Base-by-base conservation (phyloP, 1,140 invertebrate species). In the Chrysomallon squamiferum region DNA sequence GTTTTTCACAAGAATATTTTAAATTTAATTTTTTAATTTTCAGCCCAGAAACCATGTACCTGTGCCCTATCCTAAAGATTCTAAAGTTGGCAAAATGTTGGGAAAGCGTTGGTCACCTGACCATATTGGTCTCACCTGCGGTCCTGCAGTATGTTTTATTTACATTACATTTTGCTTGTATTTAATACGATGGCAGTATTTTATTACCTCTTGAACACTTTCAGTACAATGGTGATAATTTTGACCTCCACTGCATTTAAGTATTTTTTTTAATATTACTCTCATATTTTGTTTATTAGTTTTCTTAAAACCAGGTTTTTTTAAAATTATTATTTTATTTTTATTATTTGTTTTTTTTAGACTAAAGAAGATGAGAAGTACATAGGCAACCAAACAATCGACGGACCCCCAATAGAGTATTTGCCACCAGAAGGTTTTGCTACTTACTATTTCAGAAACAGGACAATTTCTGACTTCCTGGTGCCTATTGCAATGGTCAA, bases 401-500 rank as follows among this genome's bases (percentile, higher is more conserved):
- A 30, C 18, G 43, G 41, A 33, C 13, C 25, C 0, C 49, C 59
- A 11, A 59, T 70, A 32, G 20, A 43, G 7, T 70, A 66, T 33
- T 45, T 47, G n/a, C 68, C 68, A 35, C 7, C 18, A 29, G 38
- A 57, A 2, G 63, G 68, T 25, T 70, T 70, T 43, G 63, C 64
- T n/a, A 32, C 41, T 3, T 66, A 59, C 33, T 65, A 33, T 22
- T 66, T 47, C 27, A 9, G 30, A 2, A 7, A 35, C 32, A 35
- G 49, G 15, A 59, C 9, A 7, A 58, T 25, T 13, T 32, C 7
- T 29, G 25, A 65, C 5, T 66, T 67, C 61, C 32, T 71, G 22
- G 13, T n/a, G 4, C 69, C 60, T 5, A 59, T 45, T 13, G 69
- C 67, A 18, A 67, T 67, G 65, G 61, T 71, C 9, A 41, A 67